Evolutionary conservation across 2,113 vertebrate species (phyloP), one percentile per base, ranked within the genome.

Genomic region (Callospermophilus lateralis): DNA sequence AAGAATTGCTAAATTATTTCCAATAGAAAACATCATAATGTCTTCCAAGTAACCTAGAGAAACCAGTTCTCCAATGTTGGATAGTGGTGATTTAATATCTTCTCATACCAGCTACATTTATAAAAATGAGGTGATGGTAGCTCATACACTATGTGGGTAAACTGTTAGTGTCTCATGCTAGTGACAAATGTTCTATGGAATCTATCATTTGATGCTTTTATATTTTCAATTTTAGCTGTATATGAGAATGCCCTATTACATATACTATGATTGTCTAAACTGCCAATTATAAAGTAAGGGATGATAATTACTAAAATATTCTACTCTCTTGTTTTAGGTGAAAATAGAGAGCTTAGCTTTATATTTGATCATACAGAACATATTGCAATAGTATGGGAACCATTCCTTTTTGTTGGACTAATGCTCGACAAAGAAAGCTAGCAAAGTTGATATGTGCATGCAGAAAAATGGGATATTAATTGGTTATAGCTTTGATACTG

Each of bases 231-330:
- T 61, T 65, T 94, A 32, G 42, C 0, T 34, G 3, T 32, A 67
- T 16, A 37, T 20, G 51, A 85, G 67, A 81, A 94, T 65, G n/a
- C 81, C 63, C n/a, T 55, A 48, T 37, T 70, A 45, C 4, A 83
- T 55, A 68, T 77, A 77, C 32, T 65, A 51, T 70, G 37, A 94
- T 55, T 76, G 55, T 45, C 58, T 53, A 81, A 94, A 45, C 17
- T 76, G 51, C 24, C 48, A 85, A 39, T 61, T 94, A 86, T 34
- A 55, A 34, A 34, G 7, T 24, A 26, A 81, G 5, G 8, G 13
- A 32, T 70, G 34, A 76, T 89, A 68, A 76, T 94, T 84, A 70
- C 39, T 42, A 80, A 88, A 70, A 68, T 85, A 89, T 37, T 89
- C 51, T 94, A 24, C 7, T 17, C 17, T 92, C 32, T 55, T 79